Percentiles rank a stretch among this genome's conserved stretches.
phyloP scores from a whole-genome alignment of 2,888 invertebrate genomes.

The Leptogaster cylindrica region DNA sequence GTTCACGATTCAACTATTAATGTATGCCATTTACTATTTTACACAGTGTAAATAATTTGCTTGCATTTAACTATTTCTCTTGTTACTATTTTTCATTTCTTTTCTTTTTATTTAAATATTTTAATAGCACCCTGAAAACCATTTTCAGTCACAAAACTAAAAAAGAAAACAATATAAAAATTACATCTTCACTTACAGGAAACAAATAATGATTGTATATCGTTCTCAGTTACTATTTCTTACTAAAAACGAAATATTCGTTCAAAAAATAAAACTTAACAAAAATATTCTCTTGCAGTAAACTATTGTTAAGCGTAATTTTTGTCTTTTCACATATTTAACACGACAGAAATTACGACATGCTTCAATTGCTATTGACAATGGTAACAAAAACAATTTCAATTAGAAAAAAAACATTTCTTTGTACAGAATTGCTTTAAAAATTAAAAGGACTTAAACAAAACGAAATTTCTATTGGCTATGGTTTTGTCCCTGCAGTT shows the following conservation, averaged over 20 bases:
- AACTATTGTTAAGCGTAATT: slow-evolving; percentile 5
- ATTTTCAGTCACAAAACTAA: slow-evolving; percentile 60
- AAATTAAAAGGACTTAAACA: slow-evolving; percentile 34
- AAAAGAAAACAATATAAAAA: slow-evolving; percentile 30
- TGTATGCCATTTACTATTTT: slow-evolving; percentile 16
- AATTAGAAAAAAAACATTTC: slow-evolving; percentile 8
- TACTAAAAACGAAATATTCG: slow-evolving; percentile 6
- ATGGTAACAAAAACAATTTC: slow-evolving; percentile 40
- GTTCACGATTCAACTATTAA: slow-evolving; percentile 42
- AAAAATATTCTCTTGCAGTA: slow-evolving; percentile 29
- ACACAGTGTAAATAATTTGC: slow-evolving; percentile 15
- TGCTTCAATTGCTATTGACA: slow-evolving; percentile 13
- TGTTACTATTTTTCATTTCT: slow-evolving; percentile 42
- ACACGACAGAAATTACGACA: slow-evolving; percentile 2
- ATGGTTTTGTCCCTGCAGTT: slow-evolving; percentile 58
- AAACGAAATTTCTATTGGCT: slow-evolving; percentile 58
- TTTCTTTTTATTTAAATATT: slow-evolving; percentile 45
- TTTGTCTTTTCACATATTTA: slow-evolving; percentile 17
- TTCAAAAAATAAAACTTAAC: slow-evolving; percentile 37
- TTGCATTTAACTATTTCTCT: slow-evolving; percentile 29
- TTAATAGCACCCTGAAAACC: slow-evolving; percentile 62
- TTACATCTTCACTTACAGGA: slow-evolving; percentile 21
- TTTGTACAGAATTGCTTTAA: slow-evolving; percentile 33
- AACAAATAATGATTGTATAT: slow-evolving; percentile 27
- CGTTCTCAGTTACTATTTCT: slow-evolving; percentile 2